Evolutionary conservation across 2,888 invertebrate genomes (phyloP).

Genomic region (Ennomos fuscantarius): DNA sequence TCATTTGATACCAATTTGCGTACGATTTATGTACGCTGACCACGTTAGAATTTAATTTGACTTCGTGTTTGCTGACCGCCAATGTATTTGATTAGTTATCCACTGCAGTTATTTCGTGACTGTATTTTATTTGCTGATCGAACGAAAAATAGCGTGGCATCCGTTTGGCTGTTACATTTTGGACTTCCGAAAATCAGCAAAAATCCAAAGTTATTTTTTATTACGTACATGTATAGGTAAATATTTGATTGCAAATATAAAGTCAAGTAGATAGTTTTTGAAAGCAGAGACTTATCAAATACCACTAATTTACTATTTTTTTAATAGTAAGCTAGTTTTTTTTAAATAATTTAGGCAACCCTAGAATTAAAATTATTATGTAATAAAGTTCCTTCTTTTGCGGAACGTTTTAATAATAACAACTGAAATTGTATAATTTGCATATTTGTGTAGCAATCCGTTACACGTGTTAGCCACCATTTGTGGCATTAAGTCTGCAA

Average conservation of each 20-base stretch:
- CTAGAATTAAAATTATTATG: conserved; percentile 48
- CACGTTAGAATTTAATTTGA: conserved; percentile 19
- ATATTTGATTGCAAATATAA: too few relatives aligned
- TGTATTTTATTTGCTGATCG: conserved; percentile 17
- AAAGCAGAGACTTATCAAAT: neutral
- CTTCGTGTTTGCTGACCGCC: conserved; percentile 18
- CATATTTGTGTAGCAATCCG: conserved; percentile 68
- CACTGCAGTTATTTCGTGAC: conserved; percentile 21
- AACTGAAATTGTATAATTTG: conserved; percentile 66
- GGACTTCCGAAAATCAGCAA: neutral
- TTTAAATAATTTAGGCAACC: conserved; percentile 42
- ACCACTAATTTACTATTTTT: conserved; percentile 1
- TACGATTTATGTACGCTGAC: conserved; percentile 33
- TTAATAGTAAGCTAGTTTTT: neutral
- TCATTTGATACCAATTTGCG: conserved; percentile 38
- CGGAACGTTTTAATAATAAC: conserved; percentile 68
- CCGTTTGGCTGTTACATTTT: neutral
- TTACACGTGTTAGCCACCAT: conserved; percentile 56
- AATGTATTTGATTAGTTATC: conserved; percentile 30
- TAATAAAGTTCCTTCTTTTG: conserved; percentile 64
- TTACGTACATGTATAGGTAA: too few relatives aligned
- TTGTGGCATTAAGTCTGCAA: conserved; percentile 37
- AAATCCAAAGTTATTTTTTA: neutral
- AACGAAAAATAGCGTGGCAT: conserved; percentile 10
- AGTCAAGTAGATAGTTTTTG: neutral